Evolutionary conservation across 2,113 vertebrate species (phyloP), one percentile per base, ranked within the genome.

Genomic region (Tupaia chinensis): DNA sequence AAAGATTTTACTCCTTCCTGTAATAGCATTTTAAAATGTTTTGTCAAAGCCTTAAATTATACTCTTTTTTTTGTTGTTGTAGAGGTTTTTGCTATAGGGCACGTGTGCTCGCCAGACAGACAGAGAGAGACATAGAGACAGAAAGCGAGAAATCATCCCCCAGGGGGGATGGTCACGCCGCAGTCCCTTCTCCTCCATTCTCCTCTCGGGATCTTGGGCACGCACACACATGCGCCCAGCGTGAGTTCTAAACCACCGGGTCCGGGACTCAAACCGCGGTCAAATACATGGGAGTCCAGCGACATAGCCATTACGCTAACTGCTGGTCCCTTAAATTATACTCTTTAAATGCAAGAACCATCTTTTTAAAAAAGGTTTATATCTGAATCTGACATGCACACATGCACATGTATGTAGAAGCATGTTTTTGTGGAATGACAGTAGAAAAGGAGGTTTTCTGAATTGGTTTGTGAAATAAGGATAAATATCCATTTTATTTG

Each of bases 21-120:
- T 66, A 96, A 84, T 84, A 92, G 44, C 79, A 93, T 94, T 97
- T 95, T 96, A 58, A 86, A 95, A 69, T 89, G 83, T 61, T 97
- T 97, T 96, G 82, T 96, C 69, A 94, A 97, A 94, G 91, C 44
- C 90, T 8, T 93, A 78, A 95, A 97, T 96, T 97, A 95, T 97
- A 69, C 44, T 58, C 32, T 84, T 88, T 95, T 32, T 32, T 32
- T 32, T n/a, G n/a, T 32, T 32, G 32, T 32, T 32, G 32, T 32
- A 32, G 32, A 32, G 32, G 32, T 32, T 32, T 32, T 32, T 32
- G 32, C 32, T 32, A 32, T 32, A 32, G 32, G 32, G 32, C 32
- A 32, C 32, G 32, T 32, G 32, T 32, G 32, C 32, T 32, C 32
- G 32, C 32, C 32, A 32, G 32, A 32, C 32, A 32, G 32, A 32